Conservation (phyloP, 1,140 invertebrate species). For the Pseudomyrmex flavicornis region DNA sequence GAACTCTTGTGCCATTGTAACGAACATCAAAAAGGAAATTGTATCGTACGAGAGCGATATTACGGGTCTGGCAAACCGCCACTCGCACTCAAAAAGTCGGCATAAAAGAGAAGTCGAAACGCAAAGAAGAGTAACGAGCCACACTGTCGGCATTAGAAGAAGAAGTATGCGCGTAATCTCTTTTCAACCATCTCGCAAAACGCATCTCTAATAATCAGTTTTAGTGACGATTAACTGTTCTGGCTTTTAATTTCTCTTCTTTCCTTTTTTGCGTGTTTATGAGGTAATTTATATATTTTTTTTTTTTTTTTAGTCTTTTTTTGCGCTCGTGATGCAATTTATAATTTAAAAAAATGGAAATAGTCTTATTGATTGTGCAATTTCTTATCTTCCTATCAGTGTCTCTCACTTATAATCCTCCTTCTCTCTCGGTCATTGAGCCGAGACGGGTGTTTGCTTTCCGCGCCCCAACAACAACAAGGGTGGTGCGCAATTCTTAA, state of each 20-base stretch:
- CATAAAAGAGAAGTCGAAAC: neutral
- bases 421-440: constrained; percentile 53
- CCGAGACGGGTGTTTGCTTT: constrained; percentile 74
- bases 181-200: constrained; percentile 5
- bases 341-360: no score
- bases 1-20: constrained; percentile 66
- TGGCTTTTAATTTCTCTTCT: neutral
- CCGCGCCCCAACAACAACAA: constrained; percentile 69
- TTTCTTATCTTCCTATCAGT: constrained; percentile 11
- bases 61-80: neutral
- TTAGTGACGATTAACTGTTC: neutral
- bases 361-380: neutral
- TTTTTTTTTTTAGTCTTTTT: neutral
- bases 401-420: constrained; percentile 14
- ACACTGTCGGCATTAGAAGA: neutral
- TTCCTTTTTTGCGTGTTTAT: neutral
- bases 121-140: constrained; percentile 57
- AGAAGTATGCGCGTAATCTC: constrained; percentile 46
- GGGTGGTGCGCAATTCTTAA: constrained; percentile 73
- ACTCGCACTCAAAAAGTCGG: constrained; percentile 32
- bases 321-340: no score
- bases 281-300: neutral
- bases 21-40: constrained; percentile 73
- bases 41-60: constrained; percentile 56
- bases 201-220: constrained; percentile 26